A percentile compares a stretch with the other conserved stretches of the same genome.
phyloP scores from a whole-genome alignment of 2,888 invertebrate genomes.

The Lasioglossum pauxillum region DNA sequence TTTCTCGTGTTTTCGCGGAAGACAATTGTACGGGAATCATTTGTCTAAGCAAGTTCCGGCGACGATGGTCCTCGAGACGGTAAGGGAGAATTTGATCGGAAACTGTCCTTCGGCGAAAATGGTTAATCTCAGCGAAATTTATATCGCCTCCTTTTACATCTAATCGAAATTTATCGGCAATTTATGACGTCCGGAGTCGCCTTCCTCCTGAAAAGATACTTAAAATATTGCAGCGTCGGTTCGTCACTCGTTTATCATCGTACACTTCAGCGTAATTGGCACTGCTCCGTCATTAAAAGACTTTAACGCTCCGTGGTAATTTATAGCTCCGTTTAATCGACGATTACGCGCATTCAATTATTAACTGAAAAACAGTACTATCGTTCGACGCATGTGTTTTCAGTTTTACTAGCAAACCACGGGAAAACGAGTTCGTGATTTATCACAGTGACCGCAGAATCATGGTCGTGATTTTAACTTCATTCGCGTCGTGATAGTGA shows the following conservation, averaged over 20 bases:
- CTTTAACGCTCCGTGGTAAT: slow-evolving; percentile 25
- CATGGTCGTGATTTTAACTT: no score
- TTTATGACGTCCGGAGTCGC: neutral
- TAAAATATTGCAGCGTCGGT: neutral
- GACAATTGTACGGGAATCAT: slow-evolving; percentile 35
- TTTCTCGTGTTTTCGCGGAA: slow-evolving; percentile 7
- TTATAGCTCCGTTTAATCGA: slow-evolving; percentile 25
- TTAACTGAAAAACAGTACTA: neutral
- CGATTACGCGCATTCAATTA: slow-evolving; percentile 4
- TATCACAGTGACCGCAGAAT: no score
- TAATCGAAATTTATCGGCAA: neutral
- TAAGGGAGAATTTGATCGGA: slow-evolving; percentile 13
- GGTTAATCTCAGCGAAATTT: neutral
- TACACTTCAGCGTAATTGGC: slow-evolving; percentile 16
- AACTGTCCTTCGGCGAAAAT: neutral
- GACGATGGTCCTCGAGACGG: slow-evolving; percentile 6
- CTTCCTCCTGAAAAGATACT: neutral
- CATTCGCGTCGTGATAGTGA: no score
- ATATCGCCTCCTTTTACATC: neutral
- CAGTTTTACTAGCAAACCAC: neutral
- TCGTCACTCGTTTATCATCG: slow-evolving; percentile 18
- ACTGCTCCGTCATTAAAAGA: slow-evolving; percentile 11
- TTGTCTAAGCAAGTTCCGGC: slow-evolving; percentile 15
- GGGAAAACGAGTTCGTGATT: neutral
- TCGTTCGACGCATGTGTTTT: neutral